These are phyloP conservation scores for Drosophila maculinotata DNA, from an alignment of 2,888 invertebrate species.

Conservation along the genomic window DNA sequence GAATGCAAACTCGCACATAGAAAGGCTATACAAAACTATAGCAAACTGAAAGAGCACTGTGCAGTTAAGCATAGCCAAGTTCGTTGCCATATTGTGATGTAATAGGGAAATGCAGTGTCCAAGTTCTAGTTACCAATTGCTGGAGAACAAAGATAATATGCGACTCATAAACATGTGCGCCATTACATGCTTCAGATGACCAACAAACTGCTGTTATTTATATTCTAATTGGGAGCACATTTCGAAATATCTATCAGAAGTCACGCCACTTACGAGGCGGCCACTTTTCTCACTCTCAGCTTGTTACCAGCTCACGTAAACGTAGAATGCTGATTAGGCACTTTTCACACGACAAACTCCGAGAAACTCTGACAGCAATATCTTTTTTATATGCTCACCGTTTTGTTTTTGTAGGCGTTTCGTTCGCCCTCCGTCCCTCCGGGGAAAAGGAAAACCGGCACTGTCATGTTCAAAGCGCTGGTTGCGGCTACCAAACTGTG, in stretches of 20 bases:
- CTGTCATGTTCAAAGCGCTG: conserved; percentile 54
- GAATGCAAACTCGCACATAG: no score
- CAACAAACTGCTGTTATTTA: conserved; percentile 70
- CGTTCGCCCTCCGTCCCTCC: conserved; percentile 6
- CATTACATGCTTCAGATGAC: conserved; percentile 25
- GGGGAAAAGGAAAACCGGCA: conserved; percentile 39
- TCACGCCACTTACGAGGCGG: conserved; percentile 51
- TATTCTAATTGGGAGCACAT: conserved; percentile 72
- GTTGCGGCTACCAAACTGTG: conserved; percentile 43
- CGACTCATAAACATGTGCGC: conserved; percentile 29
- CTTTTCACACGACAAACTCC: conserved; percentile 45
- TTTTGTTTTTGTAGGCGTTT: conserved; percentile 46
- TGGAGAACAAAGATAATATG: conserved; percentile 4
- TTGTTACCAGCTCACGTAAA: conserved; percentile 59
- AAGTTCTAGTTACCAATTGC: conserved; percentile 29
- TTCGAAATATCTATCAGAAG: conserved; percentile 46
- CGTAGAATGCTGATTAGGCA: conserved; percentile 72
- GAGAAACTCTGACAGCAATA: background rate
- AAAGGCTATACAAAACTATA: conserved; percentile 3
- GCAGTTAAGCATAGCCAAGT: conserved; percentile 21
- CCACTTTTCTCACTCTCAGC: conserved; percentile 48
- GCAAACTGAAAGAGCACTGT: conserved; percentile 11
- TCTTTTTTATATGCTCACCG: conserved; percentile 3
- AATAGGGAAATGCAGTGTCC: conserved; percentile 45
- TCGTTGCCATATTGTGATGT: conserved; percentile 29